Percentiles rank a stretch among this genome's conserved stretches.
Evolutionary conservation across 2,797 vertebrate species (phyloP).

Genomic region (Yasuhikotakia modesta): DNA sequence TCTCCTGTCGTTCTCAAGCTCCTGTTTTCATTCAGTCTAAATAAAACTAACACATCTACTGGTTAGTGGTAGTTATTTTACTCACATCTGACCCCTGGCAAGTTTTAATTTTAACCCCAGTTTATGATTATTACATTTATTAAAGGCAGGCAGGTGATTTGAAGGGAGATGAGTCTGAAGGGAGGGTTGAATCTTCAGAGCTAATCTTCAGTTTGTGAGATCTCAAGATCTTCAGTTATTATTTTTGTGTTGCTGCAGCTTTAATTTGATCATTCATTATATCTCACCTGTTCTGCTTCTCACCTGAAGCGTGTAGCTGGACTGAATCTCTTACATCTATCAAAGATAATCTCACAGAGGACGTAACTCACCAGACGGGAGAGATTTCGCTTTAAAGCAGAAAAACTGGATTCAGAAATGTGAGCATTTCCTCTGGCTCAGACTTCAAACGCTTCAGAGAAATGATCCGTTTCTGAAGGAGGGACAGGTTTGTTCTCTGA

Average conservation of each 20-base stretch:
- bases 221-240: too few relatives aligned
- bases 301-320: conserved; percentile 13
- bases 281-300: neutral
- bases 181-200: too few relatives aligned
- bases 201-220: too few relatives aligned
- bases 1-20: neutral
- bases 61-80: too few relatives aligned
- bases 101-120: too few relatives aligned
- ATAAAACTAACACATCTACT: too few relatives aligned
- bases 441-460: conserved; percentile 9
- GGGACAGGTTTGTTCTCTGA: neutral
- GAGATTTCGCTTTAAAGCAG: neutral
- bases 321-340: neutral
- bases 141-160: too few relatives aligned
- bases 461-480: conserved; percentile 3
- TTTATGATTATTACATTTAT: too few relatives aligned
- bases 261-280: neutral
- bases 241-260: too few relatives aligned
- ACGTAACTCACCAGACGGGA: neutral
- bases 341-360: conserved; percentile 3
- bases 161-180: too few relatives aligned
- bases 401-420: neutral
- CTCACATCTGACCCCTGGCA: too few relatives aligned
- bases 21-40: neutral
- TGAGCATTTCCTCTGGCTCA: neutral